Evolutionary conservation across 2,888 invertebrate genomes (phyloP).

Genomic region (Eulithis testata): DNA sequence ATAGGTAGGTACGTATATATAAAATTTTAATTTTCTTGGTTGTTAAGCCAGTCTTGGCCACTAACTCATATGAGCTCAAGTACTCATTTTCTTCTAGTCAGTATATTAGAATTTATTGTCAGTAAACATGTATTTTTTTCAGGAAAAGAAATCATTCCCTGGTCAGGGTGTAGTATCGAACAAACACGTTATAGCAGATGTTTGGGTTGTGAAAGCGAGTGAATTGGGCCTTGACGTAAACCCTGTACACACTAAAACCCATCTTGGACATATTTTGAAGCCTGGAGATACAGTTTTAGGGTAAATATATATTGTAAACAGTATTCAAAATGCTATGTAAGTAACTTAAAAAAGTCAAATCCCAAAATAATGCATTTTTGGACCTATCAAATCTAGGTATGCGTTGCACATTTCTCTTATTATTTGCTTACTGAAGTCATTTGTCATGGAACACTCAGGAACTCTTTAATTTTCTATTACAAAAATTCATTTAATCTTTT

Average conservation of each 20-base stretch:
- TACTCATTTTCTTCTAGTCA: too few species aligned
- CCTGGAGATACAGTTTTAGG: slow-evolving; percentile 97
- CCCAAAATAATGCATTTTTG: background rate
- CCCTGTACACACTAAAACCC: slow-evolving; percentile 94
- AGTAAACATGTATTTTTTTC: slow-evolving; percentile 47
- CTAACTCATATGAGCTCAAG: too few species aligned
- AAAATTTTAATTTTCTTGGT: too few species aligned
- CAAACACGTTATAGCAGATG: slow-evolving; percentile 95
- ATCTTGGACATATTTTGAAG: slow-evolving; percentile 96
- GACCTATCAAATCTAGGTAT: too few species aligned
- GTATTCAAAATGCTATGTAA: too few species aligned
- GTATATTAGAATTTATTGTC: background rate
- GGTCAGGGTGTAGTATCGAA: slow-evolving; percentile 95
- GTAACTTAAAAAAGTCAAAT: too few species aligned
- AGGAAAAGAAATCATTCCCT: slow-evolving; percentile 91
- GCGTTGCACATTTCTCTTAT: too few species aligned
- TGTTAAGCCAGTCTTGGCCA: too few species aligned
- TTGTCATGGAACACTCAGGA: too few species aligned
- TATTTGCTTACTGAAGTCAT: too few species aligned
- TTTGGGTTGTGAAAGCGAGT: slow-evolving; percentile 95
- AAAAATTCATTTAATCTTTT: slow-evolving; percentile 21
- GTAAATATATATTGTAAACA: slow-evolving; percentile 71
- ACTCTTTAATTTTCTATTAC: too few species aligned
- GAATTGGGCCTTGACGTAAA: slow-evolving; percentile 93
- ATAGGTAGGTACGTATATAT: background rate